Evolutionary conservation across 2,888 invertebrate genomes (phyloP).

Genomic region (Schrankia costaestrigalis): DNA sequence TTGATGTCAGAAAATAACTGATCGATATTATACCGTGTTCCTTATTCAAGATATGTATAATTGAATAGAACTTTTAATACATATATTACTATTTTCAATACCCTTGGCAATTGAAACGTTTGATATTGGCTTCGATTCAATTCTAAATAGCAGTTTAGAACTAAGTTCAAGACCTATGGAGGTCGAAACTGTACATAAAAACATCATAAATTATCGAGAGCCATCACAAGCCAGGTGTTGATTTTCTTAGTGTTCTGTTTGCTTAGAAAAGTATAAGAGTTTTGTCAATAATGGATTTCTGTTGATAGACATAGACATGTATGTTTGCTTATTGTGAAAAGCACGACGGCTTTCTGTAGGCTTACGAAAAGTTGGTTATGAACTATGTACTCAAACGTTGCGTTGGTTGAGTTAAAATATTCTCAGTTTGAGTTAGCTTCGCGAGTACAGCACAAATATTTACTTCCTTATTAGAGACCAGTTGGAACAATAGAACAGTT

Average conservation of each 20-base stretch:
- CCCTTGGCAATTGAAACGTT: constrained; percentile 48
- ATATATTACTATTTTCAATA: constrained; percentile 35
- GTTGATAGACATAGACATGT: no score
- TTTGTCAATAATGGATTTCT: no score
- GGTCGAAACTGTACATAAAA: constrained; percentile 9
- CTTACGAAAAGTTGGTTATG: no score
- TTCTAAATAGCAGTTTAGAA: constrained; percentile 32
- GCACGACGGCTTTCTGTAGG: constrained; percentile 1
- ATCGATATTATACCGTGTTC: no score
- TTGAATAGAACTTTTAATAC: constrained; percentile 1
- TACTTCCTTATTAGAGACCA: constrained; percentile 73
- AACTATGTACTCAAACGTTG: constrained; percentile 5
- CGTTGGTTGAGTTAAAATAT: constrained; percentile 27
- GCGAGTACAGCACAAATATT: constrained; percentile 64
- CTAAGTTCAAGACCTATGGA: constrained; percentile 31
- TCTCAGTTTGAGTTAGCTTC: constrained; percentile 47
- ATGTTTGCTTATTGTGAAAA: no score
- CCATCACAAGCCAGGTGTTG: background rate
- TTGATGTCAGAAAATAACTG: no score
- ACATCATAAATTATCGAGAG: background rate
- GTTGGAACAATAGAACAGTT: constrained; percentile 64
- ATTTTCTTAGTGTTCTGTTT: background rate
- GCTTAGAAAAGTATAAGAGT: no score
- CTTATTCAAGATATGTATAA: background rate
- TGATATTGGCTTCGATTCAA: constrained; percentile 59